Evolutionary conservation across 2,797 vertebrate species (phyloP).

Genomic region (Liasis olivaceus): DNA sequence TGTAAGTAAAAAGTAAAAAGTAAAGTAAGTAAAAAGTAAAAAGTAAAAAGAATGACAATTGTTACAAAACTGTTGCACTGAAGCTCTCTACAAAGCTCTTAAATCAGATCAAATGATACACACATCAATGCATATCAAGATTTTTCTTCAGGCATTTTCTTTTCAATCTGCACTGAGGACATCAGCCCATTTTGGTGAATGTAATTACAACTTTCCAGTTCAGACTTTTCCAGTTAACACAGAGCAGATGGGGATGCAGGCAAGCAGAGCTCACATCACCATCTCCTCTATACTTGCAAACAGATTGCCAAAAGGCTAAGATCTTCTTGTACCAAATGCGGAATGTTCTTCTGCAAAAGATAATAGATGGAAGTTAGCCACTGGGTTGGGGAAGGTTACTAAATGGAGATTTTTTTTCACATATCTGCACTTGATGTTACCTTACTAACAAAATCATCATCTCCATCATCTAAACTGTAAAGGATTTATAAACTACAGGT

Average conservation of each 20-base stretch:
- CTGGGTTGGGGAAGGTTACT: not conserved
- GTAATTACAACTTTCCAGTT: not conserved
- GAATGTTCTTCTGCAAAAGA: constrained; percentile 17
- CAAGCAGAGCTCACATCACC: not conserved
- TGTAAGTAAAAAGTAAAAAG: too few relatives aligned
- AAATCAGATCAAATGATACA: constrained; percentile 22
- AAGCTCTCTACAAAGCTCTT: not conserved
- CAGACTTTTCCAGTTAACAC: not conserved
- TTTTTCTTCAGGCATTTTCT: not conserved
- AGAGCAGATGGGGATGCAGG: not conserved
- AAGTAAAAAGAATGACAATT: constrained; percentile 9
- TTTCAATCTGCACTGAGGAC: not conserved
- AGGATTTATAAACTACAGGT: not conserved
- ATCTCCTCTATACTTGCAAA: not conserved
- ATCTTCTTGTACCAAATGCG: not conserved
- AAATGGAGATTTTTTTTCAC: not conserved
- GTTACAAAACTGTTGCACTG: not conserved
- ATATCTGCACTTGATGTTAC: not conserved
- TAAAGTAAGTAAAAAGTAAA: too few relatives aligned
- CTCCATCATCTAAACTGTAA: not conserved
- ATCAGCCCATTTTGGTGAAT: not conserved
- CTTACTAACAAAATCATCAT: not conserved
- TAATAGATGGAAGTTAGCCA: not conserved
- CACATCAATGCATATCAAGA: not conserved
- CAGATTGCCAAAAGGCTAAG: not conserved